Percentiles rank a stretch among this genome's conserved stretches.
Conservation (phyloP, 2,113 vertebrate genomes). For the Australoheros scitulus region DNA sequence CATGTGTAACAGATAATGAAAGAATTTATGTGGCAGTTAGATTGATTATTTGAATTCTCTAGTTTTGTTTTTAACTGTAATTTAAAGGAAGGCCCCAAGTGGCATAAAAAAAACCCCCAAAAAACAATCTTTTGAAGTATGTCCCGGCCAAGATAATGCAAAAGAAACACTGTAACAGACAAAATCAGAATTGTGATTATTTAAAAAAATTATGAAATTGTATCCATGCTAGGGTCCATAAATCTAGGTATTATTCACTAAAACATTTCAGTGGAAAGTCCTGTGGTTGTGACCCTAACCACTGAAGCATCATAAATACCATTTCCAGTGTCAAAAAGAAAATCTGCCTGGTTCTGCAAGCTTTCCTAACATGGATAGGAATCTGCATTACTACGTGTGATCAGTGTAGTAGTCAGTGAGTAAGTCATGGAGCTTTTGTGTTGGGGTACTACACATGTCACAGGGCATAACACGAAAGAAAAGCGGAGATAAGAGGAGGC, state of each 20-base stretch:
- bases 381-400: not conserved
- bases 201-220: not conserved
- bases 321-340: not conserved
- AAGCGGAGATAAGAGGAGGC: slow-evolving; percentile 64
- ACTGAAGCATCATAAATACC: not conserved
- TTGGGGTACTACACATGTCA: slow-evolving; percentile 47
- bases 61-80: no score
- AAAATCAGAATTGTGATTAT: not conserved
- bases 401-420: slow-evolving; percentile 11
- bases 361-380: not conserved
- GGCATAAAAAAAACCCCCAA: no score
- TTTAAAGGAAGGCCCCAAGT: no score
- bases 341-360: not conserved
- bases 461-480: slow-evolving; percentile 45
- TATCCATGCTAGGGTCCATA: not conserved
- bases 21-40: not conserved
- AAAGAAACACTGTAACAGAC: no score
- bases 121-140: no score
- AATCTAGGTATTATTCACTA: not conserved
- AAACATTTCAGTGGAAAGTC: not conserved
- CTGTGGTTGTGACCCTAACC: not conserved
- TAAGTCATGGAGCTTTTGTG: slow-evolving; percentile 30
- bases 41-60: no score
- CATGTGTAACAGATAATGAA: not conserved
- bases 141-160: no score